Evolutionary conservation across 1,140 invertebrate species (phyloP).

Genomic region (Tribolium castaneum): DNA sequence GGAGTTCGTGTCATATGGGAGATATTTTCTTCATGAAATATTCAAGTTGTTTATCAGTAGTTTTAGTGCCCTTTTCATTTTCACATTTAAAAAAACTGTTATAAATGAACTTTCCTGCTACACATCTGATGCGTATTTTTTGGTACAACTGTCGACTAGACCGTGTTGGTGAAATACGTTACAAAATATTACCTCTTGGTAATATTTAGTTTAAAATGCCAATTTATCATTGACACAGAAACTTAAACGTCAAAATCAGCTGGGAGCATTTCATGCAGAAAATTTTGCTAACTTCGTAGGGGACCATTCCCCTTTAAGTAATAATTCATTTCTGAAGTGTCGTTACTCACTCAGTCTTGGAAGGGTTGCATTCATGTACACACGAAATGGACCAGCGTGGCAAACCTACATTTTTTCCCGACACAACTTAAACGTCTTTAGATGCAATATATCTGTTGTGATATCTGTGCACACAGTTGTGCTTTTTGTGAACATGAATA

Average conservation of each 20-base stretch:
- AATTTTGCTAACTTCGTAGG: conserved; percentile 9
- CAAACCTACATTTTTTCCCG: background rate
- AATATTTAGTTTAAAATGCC: background rate
- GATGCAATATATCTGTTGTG: background rate
- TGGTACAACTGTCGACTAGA: no score
- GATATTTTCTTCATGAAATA: no score
- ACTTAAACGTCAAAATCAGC: conserved; percentile 11
- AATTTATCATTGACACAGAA: background rate
- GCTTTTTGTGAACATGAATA: background rate
- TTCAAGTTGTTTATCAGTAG: no score
- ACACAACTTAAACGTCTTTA: background rate
- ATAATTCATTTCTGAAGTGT: conserved; percentile 20
- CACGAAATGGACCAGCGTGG: conserved; percentile 4
- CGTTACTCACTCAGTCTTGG: conserved; percentile 19
- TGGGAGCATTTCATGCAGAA: conserved; percentile 15
- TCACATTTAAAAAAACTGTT: no score
- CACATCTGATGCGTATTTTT: no score
- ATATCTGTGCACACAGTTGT: background rate
- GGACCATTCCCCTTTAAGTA: conserved; percentile 10
- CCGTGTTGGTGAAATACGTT: background rate
- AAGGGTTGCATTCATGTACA: conserved; percentile 20
- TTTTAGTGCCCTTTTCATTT: no score
- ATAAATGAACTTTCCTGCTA: no score
- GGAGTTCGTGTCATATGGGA: no score
- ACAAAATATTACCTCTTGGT: background rate